Evolutionary conservation across 2,797 vertebrate species (phyloP).

Genomic region (Xenopus petersii): DNA sequence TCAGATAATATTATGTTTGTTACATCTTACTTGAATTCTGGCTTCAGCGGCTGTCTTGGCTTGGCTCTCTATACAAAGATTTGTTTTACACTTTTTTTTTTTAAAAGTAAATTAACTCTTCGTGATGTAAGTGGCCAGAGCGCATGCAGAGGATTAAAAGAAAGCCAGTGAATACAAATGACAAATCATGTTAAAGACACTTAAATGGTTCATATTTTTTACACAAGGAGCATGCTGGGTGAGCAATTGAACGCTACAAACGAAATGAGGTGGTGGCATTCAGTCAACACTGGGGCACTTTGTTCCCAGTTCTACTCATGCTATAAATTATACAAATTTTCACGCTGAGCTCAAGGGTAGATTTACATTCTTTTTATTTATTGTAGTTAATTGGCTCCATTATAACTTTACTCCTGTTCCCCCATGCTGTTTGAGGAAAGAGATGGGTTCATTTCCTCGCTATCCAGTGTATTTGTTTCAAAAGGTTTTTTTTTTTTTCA

Average conservation of each 20-base stretch:
- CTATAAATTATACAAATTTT: neutral
- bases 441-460: neutral
- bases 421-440: neutral
- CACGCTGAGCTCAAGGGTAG: neutral
- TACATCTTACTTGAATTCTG: neutral
- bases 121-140: constrained; percentile 1
- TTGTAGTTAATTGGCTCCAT: neutral
- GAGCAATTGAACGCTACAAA: neutral
- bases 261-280: neutral
- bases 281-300: neutral
- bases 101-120: constrained; percentile 7
- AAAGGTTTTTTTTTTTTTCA: no score
- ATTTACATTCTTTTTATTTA: constrained; percentile 3
- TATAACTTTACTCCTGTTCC: no score
- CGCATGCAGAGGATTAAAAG: constrained; percentile 15
- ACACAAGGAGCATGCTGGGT: constrained; percentile 1
- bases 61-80: neutral
- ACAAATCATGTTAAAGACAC: constrained; percentile 9
- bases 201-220: neutral
- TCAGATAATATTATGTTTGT: neutral
- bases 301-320: neutral
- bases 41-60: neutral
- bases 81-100: neutral
- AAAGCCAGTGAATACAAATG: neutral
- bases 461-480: no score